These are phyloP conservation scores for Temnothorax ravouxi DNA, from an alignment of 2,888 invertebrate genomes.

Conservation along the genomic window DNA sequence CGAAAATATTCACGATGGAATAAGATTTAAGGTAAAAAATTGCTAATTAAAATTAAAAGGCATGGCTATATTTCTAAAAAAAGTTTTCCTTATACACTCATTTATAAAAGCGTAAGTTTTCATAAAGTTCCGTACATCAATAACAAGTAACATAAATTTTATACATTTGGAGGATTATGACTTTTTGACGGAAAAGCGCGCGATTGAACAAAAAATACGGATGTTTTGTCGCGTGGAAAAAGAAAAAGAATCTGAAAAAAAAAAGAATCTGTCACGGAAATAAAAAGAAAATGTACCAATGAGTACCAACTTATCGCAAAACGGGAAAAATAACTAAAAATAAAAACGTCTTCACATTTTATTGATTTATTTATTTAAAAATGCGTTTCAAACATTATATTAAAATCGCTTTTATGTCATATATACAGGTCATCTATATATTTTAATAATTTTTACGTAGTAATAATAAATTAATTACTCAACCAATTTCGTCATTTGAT, in stretches of 20 bases:
- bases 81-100: neutral
- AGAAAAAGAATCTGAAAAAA: neutral
- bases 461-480: neutral
- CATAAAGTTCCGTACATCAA: conserved; percentile 5
- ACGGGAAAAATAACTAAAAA: neutral
- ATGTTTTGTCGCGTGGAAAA: conserved; percentile 5
- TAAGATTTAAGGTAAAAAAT: conserved; percentile 19
- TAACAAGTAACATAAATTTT: conserved; percentile 1
- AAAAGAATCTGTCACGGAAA: neutral
- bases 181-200: neutral
- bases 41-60: conserved; percentile 2
- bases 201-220: neutral
- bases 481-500: neutral
- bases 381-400: neutral
- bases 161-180: conserved; percentile 37
- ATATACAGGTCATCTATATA: neutral
- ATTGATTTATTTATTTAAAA: neutral
- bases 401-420: neutral
- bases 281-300: neutral
- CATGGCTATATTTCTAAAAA: neutral
- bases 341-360: neutral
- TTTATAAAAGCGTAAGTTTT: conserved; percentile 1
- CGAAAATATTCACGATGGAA: neutral
- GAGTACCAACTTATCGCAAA: neutral
- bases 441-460: neutral